Evolutionary conservation across 2,888 invertebrate species (phyloP), one percentile per base, ranked within the genome.

Genomic region (Tortrix viridana): DNA sequence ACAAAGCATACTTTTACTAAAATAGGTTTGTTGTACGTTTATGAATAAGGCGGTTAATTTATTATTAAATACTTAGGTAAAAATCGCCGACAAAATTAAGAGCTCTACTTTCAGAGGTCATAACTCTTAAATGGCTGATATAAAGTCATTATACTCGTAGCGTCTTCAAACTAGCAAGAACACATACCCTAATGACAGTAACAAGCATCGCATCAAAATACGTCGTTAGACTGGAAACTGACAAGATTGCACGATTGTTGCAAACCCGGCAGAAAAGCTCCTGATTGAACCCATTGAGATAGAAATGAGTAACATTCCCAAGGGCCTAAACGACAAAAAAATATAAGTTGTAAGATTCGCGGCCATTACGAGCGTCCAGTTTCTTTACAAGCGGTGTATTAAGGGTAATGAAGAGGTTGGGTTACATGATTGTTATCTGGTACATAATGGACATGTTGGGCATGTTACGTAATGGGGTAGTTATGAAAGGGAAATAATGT

Each of bases 271-370:
- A 59, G 60, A 52, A 60, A 54, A 44, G 48, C 49, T 48, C 56
- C 59, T 66, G 67, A 69, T 69, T 66, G 66, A 65, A 56, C 48
- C 67, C 52, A 69, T 70, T 70, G 66, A 69, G 16, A 20, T 6
- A 54, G 47, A 49, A 50, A 62, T 58, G 62, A 58, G 65, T 55
- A 65, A 60, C 60, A 60, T 65, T 61, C 61, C 19, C 56, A n/a
- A 43, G 23, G 20, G 4, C 55, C 20, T n/a, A 18, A 41, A 60
- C 41, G 57, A 63, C 53, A 58, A 63, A 63, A 63, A 63, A n/a
- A 60, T 38, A 41, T 53, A 53, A 58, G 57, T 58, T 55, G 44
- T 12, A 1, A 23, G 63, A 43, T 22, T 22, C 18, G 14, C 14
- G 54, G 54, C 49, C 55, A 55, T 61, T 61, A 61, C 16, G 52